These are phyloP conservation scores for Drosophila saltans DNA, from an alignment of 1,140 invertebrate genomes.

Conservation along the genomic window DNA sequence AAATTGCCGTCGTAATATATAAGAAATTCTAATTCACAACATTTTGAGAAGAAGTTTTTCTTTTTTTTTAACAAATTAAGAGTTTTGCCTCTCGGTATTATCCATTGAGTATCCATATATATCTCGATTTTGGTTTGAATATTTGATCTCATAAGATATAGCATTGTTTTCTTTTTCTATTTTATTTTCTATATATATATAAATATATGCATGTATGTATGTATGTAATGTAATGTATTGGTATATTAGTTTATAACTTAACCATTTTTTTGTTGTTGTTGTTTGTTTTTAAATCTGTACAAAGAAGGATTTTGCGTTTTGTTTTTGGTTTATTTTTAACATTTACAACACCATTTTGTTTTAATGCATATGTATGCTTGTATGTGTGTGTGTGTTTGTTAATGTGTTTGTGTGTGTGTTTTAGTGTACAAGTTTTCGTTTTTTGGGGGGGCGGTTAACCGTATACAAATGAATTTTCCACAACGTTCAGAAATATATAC, in stretches of 20 bases:
- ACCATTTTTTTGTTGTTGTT: conserved; percentile 35
- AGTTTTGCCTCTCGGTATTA: conserved; percentile 1
- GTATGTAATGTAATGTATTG: background rate
- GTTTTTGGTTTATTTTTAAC: conserved; percentile 33
- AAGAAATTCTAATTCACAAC: conserved; percentile 22
- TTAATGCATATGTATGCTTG: conserved; percentile 38
- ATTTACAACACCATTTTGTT: conserved; percentile 69
- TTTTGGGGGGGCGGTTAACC: conserved; percentile 13
- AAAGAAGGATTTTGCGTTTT: conserved; percentile 23
- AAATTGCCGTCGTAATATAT: conserved; percentile 23
- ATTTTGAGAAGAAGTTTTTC: background rate
- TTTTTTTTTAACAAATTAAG: no score
- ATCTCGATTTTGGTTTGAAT: background rate
- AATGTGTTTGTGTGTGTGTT: conserved; percentile 22
- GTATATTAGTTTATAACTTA: conserved; percentile 38
- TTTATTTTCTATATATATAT: no score
- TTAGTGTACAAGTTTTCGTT: conserved; percentile 18
- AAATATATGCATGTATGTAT: background rate
- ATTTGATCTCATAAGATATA: conserved; percentile 10
- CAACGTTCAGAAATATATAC: conserved; percentile 60
- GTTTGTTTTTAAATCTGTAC: conserved; percentile 45
- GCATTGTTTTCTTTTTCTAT: background rate
- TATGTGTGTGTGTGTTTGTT: conserved; percentile 13
- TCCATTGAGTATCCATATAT: background rate
- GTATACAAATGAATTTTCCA: conserved; percentile 51